A percentile compares a stretch with the other conserved stretches of the same genome.
Evolutionary conservation across 2,888 invertebrate genomes (phyloP).

Genomic region (Galerucella calmariensis): DNA sequence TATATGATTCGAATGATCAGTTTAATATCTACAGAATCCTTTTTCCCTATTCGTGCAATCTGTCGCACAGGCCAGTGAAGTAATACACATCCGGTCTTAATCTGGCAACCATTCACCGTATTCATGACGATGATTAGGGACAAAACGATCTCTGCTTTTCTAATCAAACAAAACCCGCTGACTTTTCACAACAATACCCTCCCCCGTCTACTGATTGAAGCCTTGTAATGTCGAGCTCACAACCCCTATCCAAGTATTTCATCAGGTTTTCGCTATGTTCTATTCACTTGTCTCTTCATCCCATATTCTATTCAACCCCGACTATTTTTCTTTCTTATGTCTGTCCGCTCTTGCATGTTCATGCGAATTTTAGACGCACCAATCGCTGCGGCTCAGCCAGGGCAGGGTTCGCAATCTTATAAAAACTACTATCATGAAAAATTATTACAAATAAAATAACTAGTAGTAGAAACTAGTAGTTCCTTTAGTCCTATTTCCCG

Average conservation of each 20-base stretch:
- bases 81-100: constrained; percentile 38
- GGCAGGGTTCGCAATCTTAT: background rate
- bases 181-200: constrained; percentile 63
- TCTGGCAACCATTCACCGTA: constrained; percentile 51
- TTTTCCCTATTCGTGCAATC: constrained; percentile 42
- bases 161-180: constrained; percentile 65
- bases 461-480: too few relatives aligned
- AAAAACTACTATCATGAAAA: background rate
- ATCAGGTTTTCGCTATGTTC: constrained; percentile 49
- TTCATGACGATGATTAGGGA: constrained; percentile 62
- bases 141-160: constrained; percentile 62
- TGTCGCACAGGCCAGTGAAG: constrained; percentile 35
- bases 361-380: constrained; percentile 45
- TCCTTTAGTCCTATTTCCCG: too few relatives aligned
- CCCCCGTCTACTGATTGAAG: constrained; percentile 60
- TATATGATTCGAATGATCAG: constrained; percentile 25
- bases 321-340: constrained; percentile 48
- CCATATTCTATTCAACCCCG: constrained; percentile 47
- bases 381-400: background rate
- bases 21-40: constrained; percentile 33
- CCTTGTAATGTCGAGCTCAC: constrained; percentile 60
- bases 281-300: constrained; percentile 49
- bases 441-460: too few relatives aligned
- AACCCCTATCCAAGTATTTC: constrained; percentile 53
- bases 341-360: constrained; percentile 30